These are phyloP conservation scores for Drosophila pegasa DNA, from an alignment of 2,888 invertebrate genomes.

Conservation along the genomic window DNA sequence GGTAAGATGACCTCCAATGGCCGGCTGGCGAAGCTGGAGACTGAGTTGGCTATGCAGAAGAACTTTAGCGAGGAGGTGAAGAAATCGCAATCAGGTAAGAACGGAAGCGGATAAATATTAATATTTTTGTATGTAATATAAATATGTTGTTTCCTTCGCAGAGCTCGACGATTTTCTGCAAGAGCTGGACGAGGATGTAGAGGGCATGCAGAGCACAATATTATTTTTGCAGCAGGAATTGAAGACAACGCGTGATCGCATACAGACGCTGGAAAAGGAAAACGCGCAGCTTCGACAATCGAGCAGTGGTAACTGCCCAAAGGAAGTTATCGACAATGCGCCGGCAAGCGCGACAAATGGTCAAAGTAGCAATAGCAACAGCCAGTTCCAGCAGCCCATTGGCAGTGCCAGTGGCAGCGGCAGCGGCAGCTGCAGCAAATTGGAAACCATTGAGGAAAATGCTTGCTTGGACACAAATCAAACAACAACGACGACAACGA, in stretches of 20 bases:
- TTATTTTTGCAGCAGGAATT: slow-evolving; percentile 96
- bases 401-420: slow-evolving; percentile 30
- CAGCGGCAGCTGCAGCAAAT: slow-evolving; percentile 37
- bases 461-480: slow-evolving; percentile 48
- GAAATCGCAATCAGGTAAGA: slow-evolving; percentile 95
- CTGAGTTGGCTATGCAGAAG: slow-evolving; percentile 97
- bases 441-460: slow-evolving; percentile 81
- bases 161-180: slow-evolving; percentile 98
- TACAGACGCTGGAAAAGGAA: slow-evolving; percentile 88
- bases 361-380: slow-evolving; percentile 41
- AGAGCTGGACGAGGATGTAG: slow-evolving; percentile 98
- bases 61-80: slow-evolving; percentile 98
- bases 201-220: slow-evolving; percentile 99
- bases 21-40: slow-evolving; percentile 96
- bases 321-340: slow-evolving; percentile 37
- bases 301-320: slow-evolving; percentile 37
- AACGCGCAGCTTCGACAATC: slow-evolving; percentile 79
- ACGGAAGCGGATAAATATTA: fast-evolving
- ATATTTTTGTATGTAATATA: not conserved
- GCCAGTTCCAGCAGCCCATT: slow-evolving; percentile 49
- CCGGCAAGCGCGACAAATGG: slow-evolving; percentile 51
- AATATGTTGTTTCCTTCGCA: slow-evolving; percentile 73
- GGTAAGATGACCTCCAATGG: slow-evolving; percentile 98
- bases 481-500: slow-evolving; percentile 17
- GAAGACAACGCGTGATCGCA: slow-evolving; percentile 91